Evolutionary conservation across 1,140 invertebrate species (phyloP), one percentile per base, ranked within the genome.

Genomic region (Agraylea sexmaculata): DNA sequence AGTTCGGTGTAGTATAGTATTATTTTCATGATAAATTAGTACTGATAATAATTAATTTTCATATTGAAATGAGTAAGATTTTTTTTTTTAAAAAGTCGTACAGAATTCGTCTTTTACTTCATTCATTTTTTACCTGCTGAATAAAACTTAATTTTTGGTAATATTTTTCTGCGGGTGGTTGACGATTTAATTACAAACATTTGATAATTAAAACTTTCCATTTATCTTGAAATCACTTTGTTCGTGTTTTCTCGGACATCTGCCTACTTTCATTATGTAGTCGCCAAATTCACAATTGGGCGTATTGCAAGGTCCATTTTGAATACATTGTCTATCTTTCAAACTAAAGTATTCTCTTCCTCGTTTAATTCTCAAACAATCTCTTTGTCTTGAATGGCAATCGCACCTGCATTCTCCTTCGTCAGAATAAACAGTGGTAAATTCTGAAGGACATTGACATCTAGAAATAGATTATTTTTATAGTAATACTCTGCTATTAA

Each of bases 361-460:
- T 36, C 69, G 67, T 41, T 77, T 76, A 20, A 77, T 68, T 38
- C 70, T 68, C 36, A 76, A 61, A 52, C 83, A 87, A 45, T 76
- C 71, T 27, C 70, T 62, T 33, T 80, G 68, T n/a, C 68, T 67
- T 41, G 70, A 68, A 37, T 73, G 73, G 55, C 82, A 86, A 37
- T 77, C 73, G 53, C 83, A 87, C 2, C 67, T 60, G 55, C 81
- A 84, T 3, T 68, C 59, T 30, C 71, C 73, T 35, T 69, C 66
- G 11, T 62, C 53, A 2, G 68, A 62, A 34, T 73, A 64, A 28
- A 69, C 70, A 12, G 74, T 69, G 2, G 68, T 64, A 57, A 77
- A 86, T 37, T 74, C 64, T n/a, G 69, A 68, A 5, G 83, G 79
- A 54, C 83, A 85, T 23, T 70, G 73, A 52, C 83, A 86, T 48